Evolutionary conservation across 2,888 invertebrate species (phyloP).

Genomic region (Sarcophaga caerulescens): DNA sequence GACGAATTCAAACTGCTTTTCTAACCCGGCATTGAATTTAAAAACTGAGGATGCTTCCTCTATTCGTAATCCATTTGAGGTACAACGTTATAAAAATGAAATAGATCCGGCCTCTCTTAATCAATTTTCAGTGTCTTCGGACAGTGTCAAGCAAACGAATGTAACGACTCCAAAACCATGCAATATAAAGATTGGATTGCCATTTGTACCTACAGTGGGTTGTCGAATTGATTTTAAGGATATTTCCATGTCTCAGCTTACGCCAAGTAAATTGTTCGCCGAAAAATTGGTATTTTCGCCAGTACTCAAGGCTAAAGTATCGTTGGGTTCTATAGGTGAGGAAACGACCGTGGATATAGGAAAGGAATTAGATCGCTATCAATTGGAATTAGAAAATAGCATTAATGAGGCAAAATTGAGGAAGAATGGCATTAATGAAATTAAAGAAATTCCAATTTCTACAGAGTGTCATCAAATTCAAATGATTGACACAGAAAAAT

Average conservation of each 20-base stretch:
- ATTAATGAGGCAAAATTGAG: slow-evolving; percentile 80
- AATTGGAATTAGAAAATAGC: slow-evolving; percentile 80
- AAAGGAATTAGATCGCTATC: slow-evolving; percentile 80
- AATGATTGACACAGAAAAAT: slow-evolving; percentile 65
- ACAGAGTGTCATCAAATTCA: slow-evolving; percentile 24
- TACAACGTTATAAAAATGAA: slow-evolving; percentile 74
- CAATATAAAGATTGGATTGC: slow-evolving; percentile 76
- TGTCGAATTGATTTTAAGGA: slow-evolving; percentile 80
- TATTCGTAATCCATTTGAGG: slow-evolving; percentile 79
- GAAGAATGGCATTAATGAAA: slow-evolving; percentile 69
- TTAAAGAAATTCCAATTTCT: too few species aligned
- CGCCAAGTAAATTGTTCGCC: slow-evolving; percentile 78
- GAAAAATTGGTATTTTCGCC: slow-evolving; percentile 80
- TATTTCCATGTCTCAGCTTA: slow-evolving; percentile 74
- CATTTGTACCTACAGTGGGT: slow-evolving; percentile 79
- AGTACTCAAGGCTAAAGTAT: slow-evolving; percentile 71
- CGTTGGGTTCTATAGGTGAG: slow-evolving; percentile 78
- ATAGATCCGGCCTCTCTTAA: slow-evolving; percentile 75
- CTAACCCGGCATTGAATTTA: slow-evolving; percentile 79
- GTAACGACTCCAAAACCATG: slow-evolving; percentile 67
- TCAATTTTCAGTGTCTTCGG: slow-evolving; percentile 77
- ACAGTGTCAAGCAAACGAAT: slow-evolving; percentile 69
- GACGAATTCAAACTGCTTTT: slow-evolving; percentile 73
- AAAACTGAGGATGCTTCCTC: slow-evolving; percentile 75
- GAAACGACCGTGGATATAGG: slow-evolving; percentile 80